These are phyloP conservation scores for Coregonus ussuriensis DNA, from an alignment of 2,797 vertebrate genomes.

Conservation along the genomic window DNA sequence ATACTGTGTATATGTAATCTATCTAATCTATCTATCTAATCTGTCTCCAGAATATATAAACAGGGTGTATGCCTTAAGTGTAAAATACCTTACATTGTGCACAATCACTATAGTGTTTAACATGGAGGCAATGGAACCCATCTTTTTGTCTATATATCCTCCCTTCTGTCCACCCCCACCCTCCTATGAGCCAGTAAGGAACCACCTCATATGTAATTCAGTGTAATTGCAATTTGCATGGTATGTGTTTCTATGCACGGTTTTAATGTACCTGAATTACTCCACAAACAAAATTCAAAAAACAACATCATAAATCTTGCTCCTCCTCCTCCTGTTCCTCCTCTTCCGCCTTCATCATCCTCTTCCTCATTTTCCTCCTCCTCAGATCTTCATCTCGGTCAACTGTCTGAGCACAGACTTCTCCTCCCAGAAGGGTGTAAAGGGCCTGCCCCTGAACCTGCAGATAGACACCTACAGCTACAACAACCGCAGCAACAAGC, in stretches of 20 bases:
- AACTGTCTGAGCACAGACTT: conserved; percentile 99
- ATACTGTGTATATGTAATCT: too few species aligned
- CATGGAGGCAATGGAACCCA: neutral
- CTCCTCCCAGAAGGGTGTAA: conserved; percentile 98
- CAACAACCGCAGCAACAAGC: conserved; percentile 98
- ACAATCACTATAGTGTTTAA: neutral
- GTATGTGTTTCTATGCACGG: neutral
- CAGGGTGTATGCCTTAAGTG: neutral
- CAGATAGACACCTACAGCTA: conserved; percentile 99
- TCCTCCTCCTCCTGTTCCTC: too few species aligned
- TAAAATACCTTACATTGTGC: neutral
- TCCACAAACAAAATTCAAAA: neutral
- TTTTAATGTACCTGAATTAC: neutral
- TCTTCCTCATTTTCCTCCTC: neutral
- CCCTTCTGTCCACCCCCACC: too few species aligned
- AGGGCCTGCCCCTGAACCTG: conserved; percentile 93
- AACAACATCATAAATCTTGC: too few species aligned
- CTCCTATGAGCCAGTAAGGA: too few species aligned
- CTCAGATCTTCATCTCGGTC: conserved; percentile 97
- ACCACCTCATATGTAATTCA: too few species aligned
- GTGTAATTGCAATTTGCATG: too few species aligned
- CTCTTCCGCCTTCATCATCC: too few species aligned
- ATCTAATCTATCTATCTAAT: too few species aligned
- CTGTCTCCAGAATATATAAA: neutral
- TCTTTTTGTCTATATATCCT: too few species aligned